Evolutionary conservation across 1,140 invertebrate species (phyloP), one percentile per base, ranked within the genome.

Genomic region (Zaprionus kolodkinae): DNA sequence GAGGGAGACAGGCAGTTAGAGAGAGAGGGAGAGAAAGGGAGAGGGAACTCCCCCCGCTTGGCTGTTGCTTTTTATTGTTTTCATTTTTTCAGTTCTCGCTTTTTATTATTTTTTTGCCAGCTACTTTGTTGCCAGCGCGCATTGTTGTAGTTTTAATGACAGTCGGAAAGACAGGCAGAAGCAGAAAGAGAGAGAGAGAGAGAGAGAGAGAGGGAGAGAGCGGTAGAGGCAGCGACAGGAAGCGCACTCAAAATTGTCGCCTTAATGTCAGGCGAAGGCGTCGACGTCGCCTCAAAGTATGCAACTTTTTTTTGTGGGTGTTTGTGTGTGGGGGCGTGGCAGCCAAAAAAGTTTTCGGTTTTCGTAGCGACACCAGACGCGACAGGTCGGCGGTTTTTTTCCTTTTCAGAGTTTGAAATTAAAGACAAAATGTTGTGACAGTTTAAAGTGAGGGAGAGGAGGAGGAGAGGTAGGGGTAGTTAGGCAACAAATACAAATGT

Each of bases 131-230:
- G 63, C 73, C 38, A 30, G 63, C 73, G 50, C 57, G 65, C 79
- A 78, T 82, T 82, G 84, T 88, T 76, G 80, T 76, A 81, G 85
- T 89, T 88, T 88, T 88, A 88, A 88, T 88, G 84, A 89, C 85
- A 87, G 54, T 35, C 59, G 3, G 30, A 15, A 27, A 15, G 40
- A 15, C 7, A 7, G 0, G n/a, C n/a, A 9, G n/a, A 7, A 0
- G n/a, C n/a, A 9, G n/a, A 17, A 15, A 48, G 17, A 11, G 0
- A 48, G 5, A 10, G 1, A 12, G 17, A 3, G 17, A 1, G 9
- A 50, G 83, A 7, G n/a, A 3, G 6, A 50, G 2, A 10, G 10
- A 17, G 17, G 7, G 15, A 45, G n/a, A 17, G 15, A 2, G 15
- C 17, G n/a, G 15, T 3, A 9, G 9, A 48, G 45, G n/a, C 9